Conservation (phyloP, 2,113 vertebrate species). For the Myocastor coypus region DNA sequence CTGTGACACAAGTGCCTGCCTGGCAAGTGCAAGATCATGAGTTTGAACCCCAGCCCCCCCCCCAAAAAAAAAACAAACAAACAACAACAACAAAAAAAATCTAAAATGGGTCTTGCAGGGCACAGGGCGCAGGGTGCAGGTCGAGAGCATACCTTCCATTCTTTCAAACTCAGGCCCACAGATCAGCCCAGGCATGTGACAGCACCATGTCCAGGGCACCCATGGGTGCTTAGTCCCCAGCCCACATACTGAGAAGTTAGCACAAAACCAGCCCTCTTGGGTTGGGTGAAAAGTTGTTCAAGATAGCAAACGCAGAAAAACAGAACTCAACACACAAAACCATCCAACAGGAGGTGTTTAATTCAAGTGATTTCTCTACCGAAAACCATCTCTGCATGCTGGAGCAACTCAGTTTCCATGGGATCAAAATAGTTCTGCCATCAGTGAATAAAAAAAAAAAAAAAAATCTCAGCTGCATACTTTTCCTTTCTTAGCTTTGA, state of each 20-base stretch:
- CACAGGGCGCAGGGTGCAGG: too few relatives aligned
- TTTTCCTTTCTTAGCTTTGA: background rate
- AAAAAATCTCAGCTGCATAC: background rate
- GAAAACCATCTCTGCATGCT: background rate
- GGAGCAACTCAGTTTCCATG: accelerated
- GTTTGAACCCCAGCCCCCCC: too few relatives aligned
- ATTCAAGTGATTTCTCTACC: background rate
- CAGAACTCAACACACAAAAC: background rate
- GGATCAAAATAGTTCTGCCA: background rate
- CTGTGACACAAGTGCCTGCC: too few relatives aligned
- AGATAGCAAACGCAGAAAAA: background rate
- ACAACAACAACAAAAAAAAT: too few relatives aligned
- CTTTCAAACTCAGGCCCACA: background rate
- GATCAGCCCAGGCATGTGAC: accelerated
- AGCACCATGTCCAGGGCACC: background rate
- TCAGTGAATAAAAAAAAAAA: background rate
- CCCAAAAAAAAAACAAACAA: too few relatives aligned
- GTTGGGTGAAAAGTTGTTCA: background rate
- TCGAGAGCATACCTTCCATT: background rate
- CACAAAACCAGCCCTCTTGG: background rate
- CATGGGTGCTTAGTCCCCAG: background rate
- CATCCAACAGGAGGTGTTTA: accelerated
- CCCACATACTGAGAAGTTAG: accelerated
- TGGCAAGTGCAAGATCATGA: too few relatives aligned
- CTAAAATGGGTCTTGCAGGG: background rate